Percentiles rank a stretch among this genome's conserved stretches.
These are phyloP conservation scores for Trichopoda pennipes DNA, from an alignment of 2,888 invertebrate genomes.

Conservation along the genomic window DNA sequence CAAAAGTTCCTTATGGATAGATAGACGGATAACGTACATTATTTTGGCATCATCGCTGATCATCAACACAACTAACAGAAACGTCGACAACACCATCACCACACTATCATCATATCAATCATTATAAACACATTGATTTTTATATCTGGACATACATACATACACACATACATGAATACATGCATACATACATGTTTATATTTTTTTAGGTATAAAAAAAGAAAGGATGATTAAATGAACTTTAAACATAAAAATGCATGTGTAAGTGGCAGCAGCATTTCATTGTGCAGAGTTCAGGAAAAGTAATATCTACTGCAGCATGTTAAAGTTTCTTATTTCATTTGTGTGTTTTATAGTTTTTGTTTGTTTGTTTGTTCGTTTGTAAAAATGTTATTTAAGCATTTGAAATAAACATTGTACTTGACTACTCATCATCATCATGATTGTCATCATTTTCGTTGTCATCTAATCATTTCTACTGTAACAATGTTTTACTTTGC, in stretches of 20 bases:
- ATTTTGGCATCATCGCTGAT: constrained; percentile 47
- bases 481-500: constrained; percentile 60
- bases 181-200: background rate
- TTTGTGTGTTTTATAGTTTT: constrained; percentile 10
- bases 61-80: constrained; percentile 18
- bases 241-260: constrained; percentile 6
- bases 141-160: background rate
- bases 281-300: constrained; percentile 10
- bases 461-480: constrained; percentile 61
- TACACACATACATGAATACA: too few relatives aligned
- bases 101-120: constrained; percentile 64
- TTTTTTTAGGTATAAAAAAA: background rate
- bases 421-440: background rate
- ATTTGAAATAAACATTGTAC: constrained; percentile 40
- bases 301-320: constrained; percentile 29
- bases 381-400: constrained; percentile 22
- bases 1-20: constrained; percentile 52
- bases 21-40: constrained; percentile 45
- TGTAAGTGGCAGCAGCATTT: constrained; percentile 27
- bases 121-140: constrained; percentile 63
- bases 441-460: constrained; percentile 2
- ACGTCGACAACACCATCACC: constrained; percentile 11
- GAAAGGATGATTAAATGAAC: constrained; percentile 31
- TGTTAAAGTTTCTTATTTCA: background rate
- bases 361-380: background rate